phyloP scores from a whole-genome alignment of 2,888 invertebrate species.

The Agrochola macilenta region DNA sequence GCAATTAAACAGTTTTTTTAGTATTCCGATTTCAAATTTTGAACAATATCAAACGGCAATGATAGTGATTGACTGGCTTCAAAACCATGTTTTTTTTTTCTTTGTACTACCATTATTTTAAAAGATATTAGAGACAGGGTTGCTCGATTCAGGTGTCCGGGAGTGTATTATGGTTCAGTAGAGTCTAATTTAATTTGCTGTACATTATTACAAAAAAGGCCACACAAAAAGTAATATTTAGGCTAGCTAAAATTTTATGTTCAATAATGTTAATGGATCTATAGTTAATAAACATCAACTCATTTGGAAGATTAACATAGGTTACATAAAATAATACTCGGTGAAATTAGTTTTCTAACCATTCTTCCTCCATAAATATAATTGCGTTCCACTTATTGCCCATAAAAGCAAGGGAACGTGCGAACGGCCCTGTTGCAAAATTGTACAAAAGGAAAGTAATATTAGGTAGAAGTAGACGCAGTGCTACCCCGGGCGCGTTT shows the following conservation, averaged over 20 bases:
- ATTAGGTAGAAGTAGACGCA: constrained; percentile 88
- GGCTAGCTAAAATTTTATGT: constrained; percentile 29
- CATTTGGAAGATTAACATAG: constrained; percentile 59
- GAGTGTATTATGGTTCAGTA: constrained; percentile 37
- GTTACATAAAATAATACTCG: constrained; percentile 81
- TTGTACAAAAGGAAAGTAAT: constrained; percentile 91
- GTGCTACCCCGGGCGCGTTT: constrained; percentile 85
- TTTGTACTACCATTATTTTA: no score
- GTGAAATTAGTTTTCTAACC: constrained; percentile 89
- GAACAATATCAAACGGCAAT: no score
- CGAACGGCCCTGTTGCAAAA: constrained; percentile 90
- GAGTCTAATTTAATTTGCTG: constrained; percentile 37
- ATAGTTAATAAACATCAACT: constrained; percentile 58
- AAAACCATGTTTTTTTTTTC: no score
- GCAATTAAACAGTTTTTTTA: neutral
- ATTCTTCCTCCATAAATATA: constrained; percentile 89
- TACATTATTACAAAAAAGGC: constrained; percentile 13
- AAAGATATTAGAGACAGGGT: no score
- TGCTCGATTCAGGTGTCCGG: no score
- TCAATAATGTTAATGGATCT: constrained; percentile 50
- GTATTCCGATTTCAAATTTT: neutral
- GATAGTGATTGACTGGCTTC: no score
- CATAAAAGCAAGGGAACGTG: constrained; percentile 90
- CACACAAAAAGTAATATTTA: constrained; percentile 12
- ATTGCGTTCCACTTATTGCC: constrained; percentile 91